Base-by-base conservation (phyloP, 2,797 vertebrate species). In the Ceyx erithaca region DNA sequence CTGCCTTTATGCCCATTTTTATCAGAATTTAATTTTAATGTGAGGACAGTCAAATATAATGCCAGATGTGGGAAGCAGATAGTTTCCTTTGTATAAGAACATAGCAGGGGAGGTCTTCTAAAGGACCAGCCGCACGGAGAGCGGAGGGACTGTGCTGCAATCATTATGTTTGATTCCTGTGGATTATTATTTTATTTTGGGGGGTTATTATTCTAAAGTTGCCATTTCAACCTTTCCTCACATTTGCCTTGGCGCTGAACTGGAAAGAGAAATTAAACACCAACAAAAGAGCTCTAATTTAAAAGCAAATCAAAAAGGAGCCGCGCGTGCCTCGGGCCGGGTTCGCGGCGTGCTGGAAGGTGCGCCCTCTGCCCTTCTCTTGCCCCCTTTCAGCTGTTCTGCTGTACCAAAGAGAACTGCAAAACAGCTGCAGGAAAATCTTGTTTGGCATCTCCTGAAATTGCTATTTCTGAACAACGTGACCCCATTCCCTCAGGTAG, bases 61-160 rank as follows among this genome's bases (percentile, higher is more conserved):
- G 89, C 93, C 89, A 89, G 92, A 87, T 91, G 92, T 73, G 75
- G 79, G 93, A 67, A 95, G 95, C 95, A 93, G 92, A 92, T 94
- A 94, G 89, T 69, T 90, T 67, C 73, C 46, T 91, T 92, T 93
- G 70, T 89, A 13, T 75, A 62, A 83, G 80, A 94, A 84, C 72
- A 26, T 81, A 76, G 79, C 89, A 94, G 93, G 95, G 87, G 94
- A 86, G 89, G 90, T 89, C 84, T 94, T 95, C 94, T 90, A 82
- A 94, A 92, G 94, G 92, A 41, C 69, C 25, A 51, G 66, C 66
- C 90, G 5, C 93, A 63, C 7, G 2, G 91, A 41, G 79, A 8
- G 69, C 1, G 0, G 43, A 54, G 88, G 81, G 55, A 72, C 81
- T 7, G 49, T 49, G 86, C 84, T 58, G 93, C 54, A 83, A 85